These are phyloP conservation scores for Lasiurus borealis DNA, from an alignment of 2,113 vertebrate species.

Conservation along the genomic window DNA sequence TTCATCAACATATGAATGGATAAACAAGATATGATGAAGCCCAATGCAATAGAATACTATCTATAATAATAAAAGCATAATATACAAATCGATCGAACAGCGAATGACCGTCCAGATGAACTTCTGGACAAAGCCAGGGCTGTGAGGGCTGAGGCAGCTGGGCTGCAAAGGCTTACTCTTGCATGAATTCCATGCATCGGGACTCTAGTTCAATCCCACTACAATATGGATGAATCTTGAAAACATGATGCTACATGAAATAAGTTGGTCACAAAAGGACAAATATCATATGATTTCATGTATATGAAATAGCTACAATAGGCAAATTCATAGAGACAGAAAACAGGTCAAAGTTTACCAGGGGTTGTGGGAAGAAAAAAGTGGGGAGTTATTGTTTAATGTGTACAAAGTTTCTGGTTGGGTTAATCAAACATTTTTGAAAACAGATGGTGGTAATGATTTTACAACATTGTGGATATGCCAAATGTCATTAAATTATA, in stretches of 20 bases:
- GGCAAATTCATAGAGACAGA: neutral
- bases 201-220: neutral
- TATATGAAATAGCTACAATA: neutral
- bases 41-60: neutral
- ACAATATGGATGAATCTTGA: neutral
- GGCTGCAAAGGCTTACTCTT: no score
- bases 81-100: no score
- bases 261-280: neutral
- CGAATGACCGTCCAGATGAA: no score
- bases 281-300: neutral
- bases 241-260: neutral
- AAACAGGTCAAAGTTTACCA: neutral
- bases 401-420: neutral
- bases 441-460: neutral
- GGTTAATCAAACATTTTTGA: neutral
- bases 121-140: no score
- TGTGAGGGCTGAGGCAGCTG: no score
- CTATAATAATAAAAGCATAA: no score
- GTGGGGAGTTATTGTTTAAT: neutral
- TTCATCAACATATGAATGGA: neutral
- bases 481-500: neutral
- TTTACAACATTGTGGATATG: neutral
- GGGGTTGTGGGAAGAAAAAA: neutral
- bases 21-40: neutral
- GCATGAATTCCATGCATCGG: no score